Percentiles rank a stretch among this genome's conserved stretches.
These are phyloP conservation scores for Psittacara wagleri DNA, from an alignment of 2,113 vertebrate species.

Conservation along the genomic window DNA sequence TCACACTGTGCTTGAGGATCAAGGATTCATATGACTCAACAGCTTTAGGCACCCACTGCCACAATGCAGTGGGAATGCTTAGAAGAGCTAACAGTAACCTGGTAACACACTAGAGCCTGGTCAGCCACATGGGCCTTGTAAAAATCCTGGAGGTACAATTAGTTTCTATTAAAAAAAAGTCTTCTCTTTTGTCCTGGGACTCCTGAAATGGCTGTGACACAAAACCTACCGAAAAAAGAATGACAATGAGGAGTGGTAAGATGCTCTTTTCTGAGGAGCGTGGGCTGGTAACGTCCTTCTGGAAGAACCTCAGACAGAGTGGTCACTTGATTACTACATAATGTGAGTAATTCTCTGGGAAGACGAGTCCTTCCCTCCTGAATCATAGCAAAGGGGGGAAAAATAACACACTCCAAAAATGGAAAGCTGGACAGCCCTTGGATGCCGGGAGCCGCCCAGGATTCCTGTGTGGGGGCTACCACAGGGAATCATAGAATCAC, in stretches of 20 bases:
- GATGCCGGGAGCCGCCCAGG: constrained; percentile 8
- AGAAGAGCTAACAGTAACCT: background rate
- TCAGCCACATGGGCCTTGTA: background rate
- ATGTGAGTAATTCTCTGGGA: constrained; percentile 66
- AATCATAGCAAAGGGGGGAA: constrained; percentile 42
- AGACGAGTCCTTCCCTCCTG: constrained; percentile 33
- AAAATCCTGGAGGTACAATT: constrained; percentile 15
- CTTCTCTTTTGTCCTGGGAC: background rate
- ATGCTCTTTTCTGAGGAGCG: constrained; percentile 19
- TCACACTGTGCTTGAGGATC: background rate
- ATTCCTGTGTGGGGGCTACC: background rate
- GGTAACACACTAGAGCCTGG: background rate
- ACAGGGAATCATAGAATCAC: background rate
- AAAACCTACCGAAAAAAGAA: background rate
- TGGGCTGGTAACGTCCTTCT: constrained; percentile 42
- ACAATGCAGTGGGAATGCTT: background rate
- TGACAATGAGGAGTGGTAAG: constrained; percentile 14
- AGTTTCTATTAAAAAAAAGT: background rate
- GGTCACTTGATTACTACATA: constrained; percentile 63
- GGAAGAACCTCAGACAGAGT: constrained; percentile 60
- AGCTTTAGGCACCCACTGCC: background rate
- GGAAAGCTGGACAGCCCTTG: constrained; percentile 1
- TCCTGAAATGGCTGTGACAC: background rate
- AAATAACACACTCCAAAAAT: constrained; percentile 46
- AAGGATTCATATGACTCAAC: background rate